Evolutionary conservation across 2,888 invertebrate genomes (phyloP).

Genomic region (Clanis bilineata): DNA sequence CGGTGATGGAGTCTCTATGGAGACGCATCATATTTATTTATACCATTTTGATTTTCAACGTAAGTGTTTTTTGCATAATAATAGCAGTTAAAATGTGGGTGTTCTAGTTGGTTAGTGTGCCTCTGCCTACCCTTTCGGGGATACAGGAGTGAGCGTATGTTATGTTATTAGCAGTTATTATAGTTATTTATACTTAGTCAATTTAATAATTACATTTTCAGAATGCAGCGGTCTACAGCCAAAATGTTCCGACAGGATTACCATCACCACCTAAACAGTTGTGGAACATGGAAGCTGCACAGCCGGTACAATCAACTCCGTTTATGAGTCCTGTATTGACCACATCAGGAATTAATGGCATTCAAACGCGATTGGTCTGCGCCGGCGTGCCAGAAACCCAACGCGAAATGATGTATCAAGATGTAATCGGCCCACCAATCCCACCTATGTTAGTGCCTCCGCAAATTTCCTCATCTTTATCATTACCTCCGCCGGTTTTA

Average conservation of each 20-base stretch:
- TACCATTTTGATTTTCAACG: constrained; percentile 40
- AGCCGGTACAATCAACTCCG: constrained; percentile 8
- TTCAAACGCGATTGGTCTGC: background rate
- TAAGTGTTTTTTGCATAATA: constrained; percentile 36
- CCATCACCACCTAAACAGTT: constrained; percentile 2
- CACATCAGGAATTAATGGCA: constrained; percentile 11
- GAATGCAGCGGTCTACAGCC: constrained; percentile 22
- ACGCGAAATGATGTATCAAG: background rate
- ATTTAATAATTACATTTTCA: constrained; percentile 27
- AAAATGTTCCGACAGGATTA: constrained; percentile 14
- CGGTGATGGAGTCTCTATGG: constrained; percentile 50
- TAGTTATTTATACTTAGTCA: too few species aligned
- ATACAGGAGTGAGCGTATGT: too few species aligned
- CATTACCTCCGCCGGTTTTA: background rate
- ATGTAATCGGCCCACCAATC: background rate
- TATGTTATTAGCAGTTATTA: too few species aligned
- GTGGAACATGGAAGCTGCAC: constrained; percentile 3
- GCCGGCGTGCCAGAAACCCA: background rate
- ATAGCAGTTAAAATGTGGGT: too few species aligned
- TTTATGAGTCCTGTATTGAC: constrained; percentile 9
- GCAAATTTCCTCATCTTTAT: background rate
- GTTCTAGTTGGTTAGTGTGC: too few species aligned
- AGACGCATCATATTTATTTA: constrained; percentile 42
- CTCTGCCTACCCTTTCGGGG: too few species aligned
- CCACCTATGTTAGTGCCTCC: background rate